Percentiles rank a stretch among this genome's conserved stretches.
These are phyloP conservation scores for Picathartes gymnocephalus DNA, from an alignment of 2,113 vertebrate genomes.

Conservation along the genomic window DNA sequence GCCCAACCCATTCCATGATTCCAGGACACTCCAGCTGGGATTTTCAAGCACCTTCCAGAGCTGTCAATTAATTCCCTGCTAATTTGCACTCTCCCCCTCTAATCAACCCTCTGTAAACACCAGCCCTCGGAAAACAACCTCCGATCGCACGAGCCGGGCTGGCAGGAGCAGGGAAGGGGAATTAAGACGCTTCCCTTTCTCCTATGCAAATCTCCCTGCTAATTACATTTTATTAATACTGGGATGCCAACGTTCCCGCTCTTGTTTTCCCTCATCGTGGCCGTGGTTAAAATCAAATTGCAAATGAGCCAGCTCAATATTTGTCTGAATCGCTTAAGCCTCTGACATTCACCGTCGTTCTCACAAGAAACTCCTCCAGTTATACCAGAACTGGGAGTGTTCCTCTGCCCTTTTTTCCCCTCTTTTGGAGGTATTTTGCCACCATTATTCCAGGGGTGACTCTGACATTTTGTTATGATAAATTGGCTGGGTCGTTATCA, in stretches of 20 bases:
- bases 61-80: background rate
- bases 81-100: background rate
- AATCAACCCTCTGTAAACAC: constrained; percentile 29
- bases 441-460: background rate
- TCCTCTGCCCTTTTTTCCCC: background rate
- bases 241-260: background rate
- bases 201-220: constrained; percentile 53
- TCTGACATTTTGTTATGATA: background rate
- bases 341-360: background rate
- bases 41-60: background rate
- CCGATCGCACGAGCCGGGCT: background rate
- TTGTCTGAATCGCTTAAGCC: constrained; percentile 21
- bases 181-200: constrained; percentile 24
- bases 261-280: background rate
- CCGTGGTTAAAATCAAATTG: constrained; percentile 31
- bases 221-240: constrained; percentile 60
- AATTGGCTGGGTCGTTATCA: background rate
- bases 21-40: background rate
- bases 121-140: background rate
- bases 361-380: background rate
- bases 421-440: background rate
- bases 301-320: constrained; percentile 24
- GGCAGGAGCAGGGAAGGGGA: background rate
- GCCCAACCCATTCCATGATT: background rate
- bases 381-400: accelerated